Conservation (phyloP, 2,888 invertebrate species). For the Hypsopygia costalis region DNA sequence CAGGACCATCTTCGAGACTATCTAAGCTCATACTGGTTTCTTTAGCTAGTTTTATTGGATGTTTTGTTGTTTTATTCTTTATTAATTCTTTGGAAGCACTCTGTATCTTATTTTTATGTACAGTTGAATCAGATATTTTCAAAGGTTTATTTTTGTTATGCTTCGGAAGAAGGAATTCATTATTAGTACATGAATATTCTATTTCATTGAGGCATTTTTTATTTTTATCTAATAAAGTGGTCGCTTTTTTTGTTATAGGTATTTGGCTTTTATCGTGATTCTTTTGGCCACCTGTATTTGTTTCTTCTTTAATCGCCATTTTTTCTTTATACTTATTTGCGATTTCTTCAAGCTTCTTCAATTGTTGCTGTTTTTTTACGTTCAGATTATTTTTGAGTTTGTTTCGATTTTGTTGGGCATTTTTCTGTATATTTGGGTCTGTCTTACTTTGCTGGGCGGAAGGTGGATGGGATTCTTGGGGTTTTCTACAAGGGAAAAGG, state of each 20-base stretch:
- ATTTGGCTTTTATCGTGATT: slow-evolving; percentile 45
- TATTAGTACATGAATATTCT: slow-evolving; percentile 8
- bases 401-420: slow-evolving; percentile 22
- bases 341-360: slow-evolving; percentile 64
- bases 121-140: slow-evolving; percentile 16
- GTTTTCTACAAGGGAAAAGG: slow-evolving; percentile 71
- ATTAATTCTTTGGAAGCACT: slow-evolving; percentile 16
- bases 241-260: slow-evolving; percentile 42
- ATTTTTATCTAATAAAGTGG: slow-evolving; percentile 17
- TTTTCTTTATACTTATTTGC: slow-evolving; percentile 56
- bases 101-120: slow-evolving; percentile 15
- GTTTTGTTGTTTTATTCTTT: slow-evolving; percentile 20
- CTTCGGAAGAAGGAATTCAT: slow-evolving; percentile 11
- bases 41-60: slow-evolving; percentile 31
- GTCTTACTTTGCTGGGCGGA: slow-evolving; percentile 47
- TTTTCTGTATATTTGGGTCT: slow-evolving; percentile 45
- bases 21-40: slow-evolving; percentile 65
- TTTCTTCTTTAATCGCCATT: slow-evolving; percentile 14
- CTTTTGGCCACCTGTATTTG: background rate
- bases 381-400: slow-evolving; percentile 43
- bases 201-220: background rate
- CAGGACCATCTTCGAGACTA: slow-evolving; percentile 51
- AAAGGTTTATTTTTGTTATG: slow-evolving; percentile 14
- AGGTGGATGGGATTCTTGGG: slow-evolving; percentile 43
- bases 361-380: slow-evolving; percentile 52